Evolutionary conservation across 2,888 invertebrate genomes (phyloP).

Genomic region (Melinopterus prodromus): DNA sequence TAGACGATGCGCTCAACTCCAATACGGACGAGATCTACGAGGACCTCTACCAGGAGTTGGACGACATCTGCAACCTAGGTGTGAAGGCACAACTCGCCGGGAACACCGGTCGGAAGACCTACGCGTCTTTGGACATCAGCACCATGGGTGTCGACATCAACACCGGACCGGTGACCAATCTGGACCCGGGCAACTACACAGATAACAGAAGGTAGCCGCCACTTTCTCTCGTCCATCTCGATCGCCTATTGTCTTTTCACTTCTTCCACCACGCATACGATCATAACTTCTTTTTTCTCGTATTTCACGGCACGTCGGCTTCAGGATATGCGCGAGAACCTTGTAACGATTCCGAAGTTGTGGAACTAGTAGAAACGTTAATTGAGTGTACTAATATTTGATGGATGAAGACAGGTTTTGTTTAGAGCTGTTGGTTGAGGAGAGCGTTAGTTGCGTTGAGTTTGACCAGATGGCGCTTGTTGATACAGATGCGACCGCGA

Average conservation of each 20-base stretch:
- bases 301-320: slow-evolving; percentile 8
- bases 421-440: not conserved
- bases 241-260: not conserved
- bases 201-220: slow-evolving; percentile 63
- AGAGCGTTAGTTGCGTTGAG: not conserved
- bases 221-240: not conserved
- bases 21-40: slow-evolving; percentile 72
- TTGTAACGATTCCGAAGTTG: slow-evolving; percentile 5
- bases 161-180: slow-evolving; percentile 65
- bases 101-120: slow-evolving; percentile 68
- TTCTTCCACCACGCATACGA: not conserved
- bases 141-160: slow-evolving; percentile 77
- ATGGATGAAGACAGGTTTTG: not conserved
- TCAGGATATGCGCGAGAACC: not conserved
- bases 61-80: slow-evolving; percentile 66
- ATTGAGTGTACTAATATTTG: not conserved
- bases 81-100: slow-evolving; percentile 62
- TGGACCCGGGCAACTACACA: slow-evolving; percentile 58
- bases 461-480: not conserved
- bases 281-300: slow-evolving; percentile 19
- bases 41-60: slow-evolving; percentile 73
- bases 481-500: not conserved
- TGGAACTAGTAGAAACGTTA: not conserved
- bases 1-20: slow-evolving; percentile 79
- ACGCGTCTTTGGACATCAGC: slow-evolving; percentile 72